These are phyloP conservation scores for Drosophila cognata DNA, from an alignment of 2,888 invertebrate species.

Conservation along the genomic window DNA sequence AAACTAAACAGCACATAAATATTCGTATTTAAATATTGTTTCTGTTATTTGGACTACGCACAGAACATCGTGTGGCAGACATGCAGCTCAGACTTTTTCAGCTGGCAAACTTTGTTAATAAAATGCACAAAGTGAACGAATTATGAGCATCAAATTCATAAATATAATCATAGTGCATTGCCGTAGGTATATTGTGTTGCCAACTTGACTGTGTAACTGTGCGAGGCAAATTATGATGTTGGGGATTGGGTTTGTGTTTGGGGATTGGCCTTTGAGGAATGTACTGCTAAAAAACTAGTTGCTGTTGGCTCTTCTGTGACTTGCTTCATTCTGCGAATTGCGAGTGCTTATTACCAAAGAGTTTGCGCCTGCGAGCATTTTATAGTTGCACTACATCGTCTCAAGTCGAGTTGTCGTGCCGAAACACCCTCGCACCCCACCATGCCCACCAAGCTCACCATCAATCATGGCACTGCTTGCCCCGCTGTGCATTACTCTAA, in stretches of 20 bases:
- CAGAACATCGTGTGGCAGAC: slow-evolving; percentile 37
- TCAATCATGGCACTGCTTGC: not conserved
- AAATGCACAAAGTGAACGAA: slow-evolving; percentile 70
- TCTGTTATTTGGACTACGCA: not conserved
- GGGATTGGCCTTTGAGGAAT: not conserved
- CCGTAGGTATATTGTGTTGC: slow-evolving; percentile 56
- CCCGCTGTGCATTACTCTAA: slow-evolving; percentile 54
- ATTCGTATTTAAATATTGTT: slow-evolving; percentile 5
- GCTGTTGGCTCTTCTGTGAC: slow-evolving; percentile 45
- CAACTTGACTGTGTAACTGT: slow-evolving; percentile 20
- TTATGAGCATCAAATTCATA: slow-evolving; percentile 69
- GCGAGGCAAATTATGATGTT: not conserved
- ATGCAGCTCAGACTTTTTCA: slow-evolving; percentile 31
- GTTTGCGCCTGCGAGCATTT: slow-evolving; percentile 60
- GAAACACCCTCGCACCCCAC: not conserved
- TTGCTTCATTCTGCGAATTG: slow-evolving; percentile 62
- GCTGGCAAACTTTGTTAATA: slow-evolving; percentile 74
- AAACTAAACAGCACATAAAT: slow-evolving; percentile 40
- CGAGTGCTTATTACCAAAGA: slow-evolving; percentile 71
- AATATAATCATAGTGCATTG: slow-evolving; percentile 52
- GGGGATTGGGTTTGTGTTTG: not conserved
- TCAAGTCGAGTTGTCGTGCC: slow-evolving; percentile 20
- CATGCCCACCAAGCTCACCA: not conserved
- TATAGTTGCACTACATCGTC: slow-evolving; percentile 72
- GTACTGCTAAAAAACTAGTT: slow-evolving; percentile 18